phyloP scores from a whole-genome alignment of 2,888 invertebrate species.

The Embidobia sp. region DNA sequence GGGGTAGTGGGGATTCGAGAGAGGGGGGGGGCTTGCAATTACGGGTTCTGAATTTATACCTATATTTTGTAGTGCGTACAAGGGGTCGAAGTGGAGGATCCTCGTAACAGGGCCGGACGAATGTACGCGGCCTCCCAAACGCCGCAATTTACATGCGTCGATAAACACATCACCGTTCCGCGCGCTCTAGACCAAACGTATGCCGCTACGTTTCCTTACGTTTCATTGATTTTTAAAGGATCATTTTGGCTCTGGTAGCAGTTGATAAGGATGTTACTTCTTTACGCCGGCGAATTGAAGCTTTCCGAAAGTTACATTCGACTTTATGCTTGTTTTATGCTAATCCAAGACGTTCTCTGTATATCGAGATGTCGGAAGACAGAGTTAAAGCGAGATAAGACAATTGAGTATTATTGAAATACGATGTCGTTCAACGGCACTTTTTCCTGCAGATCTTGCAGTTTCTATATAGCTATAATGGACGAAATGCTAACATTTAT shows the following conservation, averaged over 20 bases:
- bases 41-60: too few relatives aligned
- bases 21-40: too few relatives aligned
- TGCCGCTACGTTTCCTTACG: constrained; percentile 5
- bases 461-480: background rate
- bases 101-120: too few relatives aligned
- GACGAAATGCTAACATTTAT: background rate
- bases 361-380: background rate
- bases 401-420: constrained; percentile 28
- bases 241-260: background rate
- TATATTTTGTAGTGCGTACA: constrained; percentile 47
- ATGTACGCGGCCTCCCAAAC: constrained; percentile 29
- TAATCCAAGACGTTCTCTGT: constrained; percentile 10
- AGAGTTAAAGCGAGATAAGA: constrained; percentile 11
- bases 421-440: background rate
- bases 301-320: constrained; percentile 8
- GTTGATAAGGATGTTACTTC: constrained; percentile 8
- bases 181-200: too few relatives aligned
- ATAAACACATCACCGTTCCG: constrained; percentile 18
- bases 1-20: too few relatives aligned
- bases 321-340: constrained; percentile 10
- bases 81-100: too few relatives aligned
- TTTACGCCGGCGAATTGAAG: background rate
- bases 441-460: background rate
- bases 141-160: constrained; percentile 24
- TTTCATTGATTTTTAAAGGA: constrained; percentile 17